Evolutionary conservation across 2,888 invertebrate species (phyloP).

Genomic region (Dendrolimus houi): DNA sequence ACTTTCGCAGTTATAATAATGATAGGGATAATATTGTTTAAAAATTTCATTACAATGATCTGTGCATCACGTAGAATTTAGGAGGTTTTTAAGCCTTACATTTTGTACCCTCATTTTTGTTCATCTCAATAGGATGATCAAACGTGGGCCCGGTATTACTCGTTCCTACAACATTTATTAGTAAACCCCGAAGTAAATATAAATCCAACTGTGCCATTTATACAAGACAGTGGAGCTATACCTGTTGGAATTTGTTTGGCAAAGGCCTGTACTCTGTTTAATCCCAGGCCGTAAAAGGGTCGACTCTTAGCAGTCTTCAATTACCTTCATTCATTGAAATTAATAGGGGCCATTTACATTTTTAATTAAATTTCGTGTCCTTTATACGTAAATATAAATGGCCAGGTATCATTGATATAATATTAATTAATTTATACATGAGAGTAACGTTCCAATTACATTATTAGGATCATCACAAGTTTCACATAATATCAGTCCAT

Average conservation of each 20-base stretch:
- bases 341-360: constrained; percentile 11
- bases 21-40: too few relatives aligned
- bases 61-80: too few relatives aligned
- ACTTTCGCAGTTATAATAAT: too few relatives aligned
- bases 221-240: background rate
- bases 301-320: constrained; percentile 12
- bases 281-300: constrained; percentile 7
- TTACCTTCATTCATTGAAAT: constrained; percentile 14
- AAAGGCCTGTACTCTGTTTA: constrained; percentile 1
- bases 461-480: too few relatives aligned
- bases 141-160: too few relatives aligned
- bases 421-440: background rate
- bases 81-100: too few relatives aligned
- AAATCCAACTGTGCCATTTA: background rate
- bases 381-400: constrained; percentile 1
- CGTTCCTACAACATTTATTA: too few relatives aligned
- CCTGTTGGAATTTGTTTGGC: background rate
- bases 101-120: too few relatives aligned
- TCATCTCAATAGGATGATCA: too few relatives aligned
- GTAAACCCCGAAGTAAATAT: background rate
- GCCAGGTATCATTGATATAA: background rate
- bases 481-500: too few relatives aligned
- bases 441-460: background rate
- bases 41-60: too few relatives aligned
- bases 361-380: constrained; percentile 8